Conservation (phyloP, 1,140 invertebrate species). For the Andrena cerasifolii region DNA sequence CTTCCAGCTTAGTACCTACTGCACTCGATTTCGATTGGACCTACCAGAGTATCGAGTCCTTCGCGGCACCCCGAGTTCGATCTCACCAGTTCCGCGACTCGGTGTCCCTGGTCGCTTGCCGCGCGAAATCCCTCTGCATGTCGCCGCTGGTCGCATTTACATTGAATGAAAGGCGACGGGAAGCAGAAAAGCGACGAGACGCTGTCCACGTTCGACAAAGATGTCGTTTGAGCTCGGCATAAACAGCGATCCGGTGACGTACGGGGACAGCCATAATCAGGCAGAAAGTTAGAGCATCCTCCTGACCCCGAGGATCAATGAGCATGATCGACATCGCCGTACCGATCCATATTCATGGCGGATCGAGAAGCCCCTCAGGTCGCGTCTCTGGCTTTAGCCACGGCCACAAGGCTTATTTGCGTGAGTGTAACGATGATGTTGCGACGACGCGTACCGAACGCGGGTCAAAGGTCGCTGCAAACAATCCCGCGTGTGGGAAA, state of each 20-base stretch:
- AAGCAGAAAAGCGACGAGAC: background rate
- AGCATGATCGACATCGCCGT: constrained; percentile 56
- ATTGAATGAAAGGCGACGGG: background rate
- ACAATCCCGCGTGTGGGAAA: constrained; percentile 81
- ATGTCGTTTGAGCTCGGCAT: too few relatives aligned
- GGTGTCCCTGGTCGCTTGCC: too few relatives aligned
- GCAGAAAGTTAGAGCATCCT: constrained; percentile 54
- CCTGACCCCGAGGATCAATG: constrained; percentile 65
- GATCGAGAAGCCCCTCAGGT: constrained; percentile 43
- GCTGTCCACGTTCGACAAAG: background rate
- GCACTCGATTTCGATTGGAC: too few relatives aligned
- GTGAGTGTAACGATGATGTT: constrained; percentile 78
- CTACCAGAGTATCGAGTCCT: too few relatives aligned
- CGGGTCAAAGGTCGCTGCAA: constrained; percentile 79
- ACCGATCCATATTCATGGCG: constrained; percentile 76
- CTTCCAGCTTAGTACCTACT: too few relatives aligned
- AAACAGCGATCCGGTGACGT: background rate
- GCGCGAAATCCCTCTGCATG: too few relatives aligned
- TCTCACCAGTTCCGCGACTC: too few relatives aligned
- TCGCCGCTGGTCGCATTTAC: too few relatives aligned
- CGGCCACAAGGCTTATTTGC: constrained; percentile 71
- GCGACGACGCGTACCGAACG: constrained; percentile 72
- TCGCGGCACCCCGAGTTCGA: too few relatives aligned
- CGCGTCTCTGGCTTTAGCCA: constrained; percentile 58
- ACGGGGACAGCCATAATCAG: constrained; percentile 17